Conservation (phyloP, 2,113 vertebrate species). For the Callipepla californica region DNA sequence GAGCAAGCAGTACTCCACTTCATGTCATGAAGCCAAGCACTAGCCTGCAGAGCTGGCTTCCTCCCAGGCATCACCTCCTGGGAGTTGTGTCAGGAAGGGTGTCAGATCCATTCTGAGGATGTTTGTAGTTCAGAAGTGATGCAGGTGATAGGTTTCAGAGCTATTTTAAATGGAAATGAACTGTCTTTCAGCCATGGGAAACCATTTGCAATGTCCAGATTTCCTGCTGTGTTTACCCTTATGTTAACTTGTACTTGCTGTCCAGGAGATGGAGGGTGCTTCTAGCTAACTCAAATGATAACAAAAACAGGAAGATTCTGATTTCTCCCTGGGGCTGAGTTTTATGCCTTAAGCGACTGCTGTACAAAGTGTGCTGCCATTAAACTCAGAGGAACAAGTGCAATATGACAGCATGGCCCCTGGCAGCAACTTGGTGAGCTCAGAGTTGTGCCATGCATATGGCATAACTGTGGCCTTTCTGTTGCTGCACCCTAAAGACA, state of each 20-base stretch:
- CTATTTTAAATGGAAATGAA: neutral
- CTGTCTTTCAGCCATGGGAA: neutral
- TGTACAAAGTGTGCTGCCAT: neutral
- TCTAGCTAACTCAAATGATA: neutral
- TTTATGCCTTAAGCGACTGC: neutral
- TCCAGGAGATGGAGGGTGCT: neutral
- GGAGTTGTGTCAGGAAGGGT: neutral
- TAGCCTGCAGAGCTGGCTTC: neutral
- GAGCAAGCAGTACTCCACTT: accelerated
- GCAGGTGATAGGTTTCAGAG: neutral
- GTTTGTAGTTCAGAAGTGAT: neutral
- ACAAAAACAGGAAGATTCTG: neutral
- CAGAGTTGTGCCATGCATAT: neutral
- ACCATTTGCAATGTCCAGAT: accelerated
- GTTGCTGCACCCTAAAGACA: neutral
- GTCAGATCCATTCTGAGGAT: accelerated
- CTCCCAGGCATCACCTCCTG: accelerated
- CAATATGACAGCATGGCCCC: accelerated
- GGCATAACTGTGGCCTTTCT: neutral
- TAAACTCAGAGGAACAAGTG: neutral
- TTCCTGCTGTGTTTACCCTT: neutral
- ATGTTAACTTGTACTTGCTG: neutral
- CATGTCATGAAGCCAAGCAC: accelerated
- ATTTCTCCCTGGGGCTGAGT: neutral
- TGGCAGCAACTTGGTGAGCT: accelerated